Conservation (phyloP, 1,140 invertebrate species). For the Psix sp. region DNA sequence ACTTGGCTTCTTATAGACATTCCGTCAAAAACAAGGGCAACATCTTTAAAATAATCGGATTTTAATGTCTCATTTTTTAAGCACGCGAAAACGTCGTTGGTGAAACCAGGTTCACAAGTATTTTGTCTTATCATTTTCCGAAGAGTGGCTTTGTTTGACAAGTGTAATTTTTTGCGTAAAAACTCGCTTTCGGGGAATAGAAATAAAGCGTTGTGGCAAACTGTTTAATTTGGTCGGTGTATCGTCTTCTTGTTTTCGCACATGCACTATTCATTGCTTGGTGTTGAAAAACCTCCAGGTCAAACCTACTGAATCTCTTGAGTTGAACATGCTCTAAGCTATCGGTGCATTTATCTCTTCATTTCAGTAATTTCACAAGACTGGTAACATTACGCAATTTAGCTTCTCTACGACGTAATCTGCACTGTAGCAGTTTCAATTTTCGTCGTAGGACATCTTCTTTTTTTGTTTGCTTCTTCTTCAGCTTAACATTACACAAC, state of each 20-base stretch:
- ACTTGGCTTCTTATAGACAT: no score
- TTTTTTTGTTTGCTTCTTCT: neutral
- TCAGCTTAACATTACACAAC: no score
- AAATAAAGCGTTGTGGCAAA: conserved; percentile 21
- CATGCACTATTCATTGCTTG: conserved; percentile 6
- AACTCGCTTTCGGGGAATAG: conserved; percentile 12
- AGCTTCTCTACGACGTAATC: conserved; percentile 12
- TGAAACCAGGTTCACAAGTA: no score
- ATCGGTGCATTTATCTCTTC: conserved; percentile 12
- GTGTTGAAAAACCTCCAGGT: conserved; percentile 8
- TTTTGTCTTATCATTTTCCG: no score
- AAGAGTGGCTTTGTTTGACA: no score
- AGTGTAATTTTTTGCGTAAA: conserved; percentile 22
- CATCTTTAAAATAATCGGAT: no score
- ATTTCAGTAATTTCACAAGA: conserved; percentile 7
- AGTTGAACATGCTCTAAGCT: conserved; percentile 6
- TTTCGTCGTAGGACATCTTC: conserved; percentile 9
- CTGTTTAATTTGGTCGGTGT: conserved; percentile 11
- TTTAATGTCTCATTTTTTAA: no score
- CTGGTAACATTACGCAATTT: conserved; percentile 5
- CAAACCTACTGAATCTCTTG: conserved; percentile 3
- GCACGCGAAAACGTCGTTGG: no score
- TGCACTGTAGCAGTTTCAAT: conserved; percentile 11
- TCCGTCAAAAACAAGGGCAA: no score
- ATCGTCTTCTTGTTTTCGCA: conserved; percentile 7